phyloP scores from a whole-genome alignment of 2,113 vertebrate species.

The Phylloscopus whistleri region DNA sequence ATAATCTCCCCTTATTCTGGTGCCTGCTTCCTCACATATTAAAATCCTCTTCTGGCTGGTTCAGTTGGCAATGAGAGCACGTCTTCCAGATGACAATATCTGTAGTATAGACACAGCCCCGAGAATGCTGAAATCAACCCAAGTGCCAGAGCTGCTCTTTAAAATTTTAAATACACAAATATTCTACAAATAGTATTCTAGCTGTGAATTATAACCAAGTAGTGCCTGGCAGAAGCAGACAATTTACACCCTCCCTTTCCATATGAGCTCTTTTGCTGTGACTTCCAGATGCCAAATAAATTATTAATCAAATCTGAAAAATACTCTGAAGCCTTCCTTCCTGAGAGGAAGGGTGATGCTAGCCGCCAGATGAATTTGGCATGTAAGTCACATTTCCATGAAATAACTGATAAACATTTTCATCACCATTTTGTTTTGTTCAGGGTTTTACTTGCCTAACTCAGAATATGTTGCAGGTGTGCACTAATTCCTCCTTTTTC shows the following conservation, averaged over 20 bases:
- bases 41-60: not conserved
- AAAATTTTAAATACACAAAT: constrained; percentile 53
- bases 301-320: constrained; percentile 42
- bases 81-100: not conserved
- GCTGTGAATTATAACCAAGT: constrained; percentile 2
- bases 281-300: constrained; percentile 40
- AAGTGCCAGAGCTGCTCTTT: constrained; percentile 31
- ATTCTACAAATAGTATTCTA: constrained; percentile 42
- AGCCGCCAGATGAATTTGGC: not conserved
- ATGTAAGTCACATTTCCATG: not conserved
- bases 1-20: not conserved
- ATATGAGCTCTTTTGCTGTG: constrained; percentile 14
- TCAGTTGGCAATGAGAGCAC: not conserved
- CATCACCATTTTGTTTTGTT: not conserved
- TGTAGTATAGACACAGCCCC: not conserved
- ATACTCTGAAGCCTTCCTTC: not conserved
- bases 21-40: not conserved
- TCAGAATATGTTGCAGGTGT: not conserved
- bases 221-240: constrained; percentile 12
- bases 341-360: not conserved
- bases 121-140: not conserved
- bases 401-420: not conserved
- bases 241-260: constrained; percentile 25
- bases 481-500: not conserved
- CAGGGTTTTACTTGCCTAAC: not conserved